phyloP scores from a whole-genome alignment of 2,113 vertebrate genomes.

The Lepisosteus oculatus region DNA sequence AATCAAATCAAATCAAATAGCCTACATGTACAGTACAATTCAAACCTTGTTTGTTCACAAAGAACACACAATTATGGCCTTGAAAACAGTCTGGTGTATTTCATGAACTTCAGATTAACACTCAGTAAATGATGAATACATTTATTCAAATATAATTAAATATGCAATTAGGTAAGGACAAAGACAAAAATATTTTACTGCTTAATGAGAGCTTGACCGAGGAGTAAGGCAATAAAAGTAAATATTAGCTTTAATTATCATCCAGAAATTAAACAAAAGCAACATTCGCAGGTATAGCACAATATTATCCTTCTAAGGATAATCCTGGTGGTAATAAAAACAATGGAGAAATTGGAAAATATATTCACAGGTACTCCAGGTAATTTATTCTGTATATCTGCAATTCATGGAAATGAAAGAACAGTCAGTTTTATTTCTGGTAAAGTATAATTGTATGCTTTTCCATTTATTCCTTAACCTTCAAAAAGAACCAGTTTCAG shows the following conservation, averaged over 20 bases:
- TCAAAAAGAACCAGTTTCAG: constrained; percentile 2
- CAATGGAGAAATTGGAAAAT: background rate
- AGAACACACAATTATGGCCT: constrained; percentile 18
- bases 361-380: background rate
- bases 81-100: constrained; percentile 21
- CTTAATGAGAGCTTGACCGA: too few relatives aligned
- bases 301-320: background rate
- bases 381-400: background rate
- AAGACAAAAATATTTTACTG: background rate
- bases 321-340: background rate
- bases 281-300: background rate
- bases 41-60: constrained; percentile 2
- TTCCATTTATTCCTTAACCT: background rate
- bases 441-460: background rate
- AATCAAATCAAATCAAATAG: constrained; percentile 58
- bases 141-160: constrained; percentile 28
- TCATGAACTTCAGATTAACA: constrained; percentile 56
- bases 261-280: background rate
- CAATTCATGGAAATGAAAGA: background rate
- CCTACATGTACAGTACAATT: constrained; percentile 41
- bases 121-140: constrained; percentile 57
- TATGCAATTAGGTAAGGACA: constrained; percentile 26
- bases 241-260: too few relatives aligned
- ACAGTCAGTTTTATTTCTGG: background rate
- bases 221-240: too few relatives aligned